These are phyloP conservation scores for Limnephilus rhombicus DNA, from an alignment of 2,888 invertebrate species.

Conservation along the genomic window DNA sequence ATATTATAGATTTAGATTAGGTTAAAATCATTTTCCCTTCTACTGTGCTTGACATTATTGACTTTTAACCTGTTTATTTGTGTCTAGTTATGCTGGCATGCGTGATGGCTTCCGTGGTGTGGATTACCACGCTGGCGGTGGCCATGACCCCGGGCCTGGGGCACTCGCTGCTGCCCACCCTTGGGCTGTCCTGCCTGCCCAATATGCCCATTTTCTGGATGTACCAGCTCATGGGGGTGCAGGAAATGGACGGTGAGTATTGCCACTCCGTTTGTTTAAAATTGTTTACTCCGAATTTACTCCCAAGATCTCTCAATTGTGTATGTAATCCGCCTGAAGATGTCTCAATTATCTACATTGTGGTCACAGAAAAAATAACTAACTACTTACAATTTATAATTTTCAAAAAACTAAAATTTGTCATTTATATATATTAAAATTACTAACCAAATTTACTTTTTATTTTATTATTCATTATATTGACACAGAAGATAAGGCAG, in stretches of 20 bases:
- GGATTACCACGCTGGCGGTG: slow-evolving; percentile 67
- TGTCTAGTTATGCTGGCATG: slow-evolving; percentile 69
- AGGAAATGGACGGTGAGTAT: slow-evolving; percentile 70
- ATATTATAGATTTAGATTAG: too few relatives aligned
- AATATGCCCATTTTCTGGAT: slow-evolving; percentile 71
- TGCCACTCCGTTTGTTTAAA: neutral
- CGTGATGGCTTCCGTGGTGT: slow-evolving; percentile 67
- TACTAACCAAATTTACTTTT: too few relatives aligned
- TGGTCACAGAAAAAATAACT: too few relatives aligned
- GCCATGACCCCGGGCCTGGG: neutral
- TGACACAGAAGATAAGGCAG: too few relatives aligned
- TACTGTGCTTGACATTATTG: neutral
- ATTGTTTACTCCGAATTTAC: neutral
- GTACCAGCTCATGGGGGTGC: slow-evolving; percentile 69
- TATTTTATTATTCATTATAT: too few relatives aligned
- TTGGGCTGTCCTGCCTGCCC: slow-evolving; percentile 70
- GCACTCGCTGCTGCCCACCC: slow-evolving; percentile 65
- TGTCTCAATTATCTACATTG: too few relatives aligned
- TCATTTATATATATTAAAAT: too few relatives aligned
- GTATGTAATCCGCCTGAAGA: too few relatives aligned
- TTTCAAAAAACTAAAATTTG: too few relatives aligned
- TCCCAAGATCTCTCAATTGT: too few relatives aligned
- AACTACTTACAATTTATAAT: too few relatives aligned
- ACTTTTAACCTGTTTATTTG: neutral
- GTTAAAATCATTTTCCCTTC: too few relatives aligned